A percentile compares a stretch with the other conserved stretches of the same genome.
These are phyloP conservation scores for Sebastes oblongus DNA, from an alignment of 2,797 vertebrate species.

Conservation along the genomic window DNA sequence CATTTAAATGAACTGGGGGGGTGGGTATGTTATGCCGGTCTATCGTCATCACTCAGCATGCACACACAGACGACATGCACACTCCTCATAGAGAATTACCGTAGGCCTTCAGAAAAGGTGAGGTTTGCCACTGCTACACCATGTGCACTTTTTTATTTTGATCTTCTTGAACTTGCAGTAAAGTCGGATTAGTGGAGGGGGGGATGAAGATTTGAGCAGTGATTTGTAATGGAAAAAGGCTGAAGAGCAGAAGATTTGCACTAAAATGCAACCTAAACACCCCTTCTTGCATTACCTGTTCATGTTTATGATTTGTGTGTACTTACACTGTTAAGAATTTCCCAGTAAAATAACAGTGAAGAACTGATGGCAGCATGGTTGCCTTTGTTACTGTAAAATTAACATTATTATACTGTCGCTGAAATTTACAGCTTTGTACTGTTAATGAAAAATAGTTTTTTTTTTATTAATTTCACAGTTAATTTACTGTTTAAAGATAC, in stretches of 20 bases:
- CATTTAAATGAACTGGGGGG: slow-evolving; percentile 85
- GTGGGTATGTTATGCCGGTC: slow-evolving; percentile 71
- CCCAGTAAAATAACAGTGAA: too few species aligned
- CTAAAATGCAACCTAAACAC: neutral
- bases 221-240: neutral
- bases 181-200: neutral
- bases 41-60: slow-evolving; percentile 68
- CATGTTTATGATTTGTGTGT: too few species aligned
- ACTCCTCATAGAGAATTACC: neutral
- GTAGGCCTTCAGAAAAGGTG: slow-evolving; percentile 1
- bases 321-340: too few species aligned
- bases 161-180: neutral
- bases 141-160: neutral
- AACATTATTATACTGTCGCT: too few species aligned
- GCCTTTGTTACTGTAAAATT: too few species aligned
- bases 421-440: too few species aligned
- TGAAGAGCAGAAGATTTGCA: neutral
- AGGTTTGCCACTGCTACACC: neutral
- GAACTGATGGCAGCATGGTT: too few species aligned
- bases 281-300: neutral
- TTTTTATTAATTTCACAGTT: too few species aligned
- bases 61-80: slow-evolving; percentile 26
- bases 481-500: too few species aligned
- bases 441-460: too few species aligned
- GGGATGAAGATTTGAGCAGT: neutral